Evolutionary conservation across 2,113 vertebrate genomes (phyloP).

Genomic region (Actenoides lindsayi): DNA sequence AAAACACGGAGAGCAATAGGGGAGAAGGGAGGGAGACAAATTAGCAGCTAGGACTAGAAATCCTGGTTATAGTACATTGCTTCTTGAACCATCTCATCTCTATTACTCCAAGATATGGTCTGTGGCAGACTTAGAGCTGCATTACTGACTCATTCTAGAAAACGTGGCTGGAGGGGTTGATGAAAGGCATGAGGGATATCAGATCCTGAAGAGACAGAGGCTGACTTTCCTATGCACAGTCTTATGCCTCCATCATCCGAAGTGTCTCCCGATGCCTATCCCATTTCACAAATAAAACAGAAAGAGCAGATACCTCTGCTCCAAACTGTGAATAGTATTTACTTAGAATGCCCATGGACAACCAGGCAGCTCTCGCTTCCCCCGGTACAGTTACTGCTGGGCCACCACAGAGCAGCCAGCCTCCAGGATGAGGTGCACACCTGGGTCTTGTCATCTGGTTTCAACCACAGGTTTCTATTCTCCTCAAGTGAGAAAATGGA

Average conservation of each 20-base stretch:
- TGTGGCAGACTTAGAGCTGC: neutral
- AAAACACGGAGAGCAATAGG: neutral
- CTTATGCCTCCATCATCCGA: neutral
- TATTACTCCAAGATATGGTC: neutral
- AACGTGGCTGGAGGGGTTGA: neutral
- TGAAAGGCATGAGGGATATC: neutral
- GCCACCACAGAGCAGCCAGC: neutral
- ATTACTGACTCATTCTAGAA: neutral
- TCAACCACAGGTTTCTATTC: slow-evolving; percentile 30
- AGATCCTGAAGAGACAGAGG: neutral
- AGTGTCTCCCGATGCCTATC: neutral
- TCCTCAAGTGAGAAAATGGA: neutral
- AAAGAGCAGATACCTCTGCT: neutral
- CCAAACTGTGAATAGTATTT: neutral
- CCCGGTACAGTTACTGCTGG: neutral
- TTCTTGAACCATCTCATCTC: neutral
- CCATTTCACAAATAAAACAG: neutral
- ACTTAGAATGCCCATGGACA: neutral
- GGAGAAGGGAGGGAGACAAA: neutral
- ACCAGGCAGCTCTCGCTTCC: neutral
- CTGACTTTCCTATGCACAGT: neutral
- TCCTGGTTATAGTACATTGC: neutral
- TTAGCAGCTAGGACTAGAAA: neutral
- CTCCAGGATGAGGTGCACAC: neutral
- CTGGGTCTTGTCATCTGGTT: neutral